phyloP scores from a whole-genome alignment of 2,888 invertebrate species.

The Drosophila villosipedis region DNA sequence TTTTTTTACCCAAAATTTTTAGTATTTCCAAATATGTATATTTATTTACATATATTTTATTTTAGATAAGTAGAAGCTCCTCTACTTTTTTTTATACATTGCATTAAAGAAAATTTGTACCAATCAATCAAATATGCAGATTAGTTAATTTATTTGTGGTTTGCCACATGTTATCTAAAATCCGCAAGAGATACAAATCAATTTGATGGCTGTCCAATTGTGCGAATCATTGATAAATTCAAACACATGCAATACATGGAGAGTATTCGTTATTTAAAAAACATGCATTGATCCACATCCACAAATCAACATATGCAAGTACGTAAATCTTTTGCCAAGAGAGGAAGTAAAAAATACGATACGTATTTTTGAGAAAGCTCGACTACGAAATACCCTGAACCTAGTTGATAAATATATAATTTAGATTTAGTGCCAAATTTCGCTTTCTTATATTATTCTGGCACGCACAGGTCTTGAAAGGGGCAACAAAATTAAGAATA shows the following conservation, averaged over 20 bases:
- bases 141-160: conserved; percentile 30
- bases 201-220: conserved; percentile 14
- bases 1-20: not conserved
- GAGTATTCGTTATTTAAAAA: conserved; percentile 14
- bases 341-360: not conserved
- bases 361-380: not conserved
- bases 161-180: conserved; percentile 1
- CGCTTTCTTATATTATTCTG: not conserved
- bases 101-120: not conserved
- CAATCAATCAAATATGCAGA: conserved; percentile 1
- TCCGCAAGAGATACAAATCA: conserved; percentile 12
- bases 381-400: not conserved
- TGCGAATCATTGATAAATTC: not conserved
- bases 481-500: not conserved
- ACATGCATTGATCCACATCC: not conserved
- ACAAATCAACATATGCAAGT: not conserved
- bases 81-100: not conserved
- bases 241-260: conserved; percentile 6
- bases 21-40: not conserved
- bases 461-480: not conserved
- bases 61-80: not conserved
- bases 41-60: not conserved
- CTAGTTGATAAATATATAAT: not conserved
- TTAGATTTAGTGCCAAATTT: not conserved
- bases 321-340: not conserved